phyloP scores from a whole-genome alignment of 1,140 invertebrate genomes.

The Antheraea mylitta region DNA sequence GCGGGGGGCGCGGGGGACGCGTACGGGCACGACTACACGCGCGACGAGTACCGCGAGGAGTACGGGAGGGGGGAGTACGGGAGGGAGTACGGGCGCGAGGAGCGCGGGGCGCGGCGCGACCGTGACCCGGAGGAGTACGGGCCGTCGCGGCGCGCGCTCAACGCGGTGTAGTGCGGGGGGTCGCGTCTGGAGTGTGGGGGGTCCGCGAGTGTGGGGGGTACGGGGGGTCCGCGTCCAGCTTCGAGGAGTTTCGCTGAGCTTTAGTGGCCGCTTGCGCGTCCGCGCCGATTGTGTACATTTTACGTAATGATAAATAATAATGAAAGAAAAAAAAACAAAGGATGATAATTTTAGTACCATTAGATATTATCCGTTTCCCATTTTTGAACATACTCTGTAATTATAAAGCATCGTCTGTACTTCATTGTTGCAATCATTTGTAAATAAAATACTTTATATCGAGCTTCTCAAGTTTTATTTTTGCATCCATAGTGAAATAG shows the following conservation, averaged over 20 bases:
- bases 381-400: conserved; percentile 77
- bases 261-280: conserved; percentile 50
- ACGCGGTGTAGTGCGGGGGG: conserved; percentile 56
- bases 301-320: conserved; percentile 21
- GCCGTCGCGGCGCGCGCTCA: conserved; percentile 69
- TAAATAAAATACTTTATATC: conserved; percentile 81
- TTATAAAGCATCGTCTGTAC: conserved; percentile 77
- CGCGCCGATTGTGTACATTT: conserved; percentile 62
- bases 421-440: conserved; percentile 80
- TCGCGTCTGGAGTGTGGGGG: no score
- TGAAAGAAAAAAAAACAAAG: not conserved
- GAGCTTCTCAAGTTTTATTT: conserved; percentile 23
- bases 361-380: conserved; percentile 75
- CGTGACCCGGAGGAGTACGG: conserved; percentile 70
- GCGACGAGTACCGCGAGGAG: conserved; percentile 38
- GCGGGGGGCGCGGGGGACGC: conserved; percentile 38
- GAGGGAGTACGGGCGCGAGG: conserved; percentile 26
- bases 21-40: conserved; percentile 57
- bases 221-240: conserved; percentile 29
- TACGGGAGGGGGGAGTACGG: conserved; percentile 46
- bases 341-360: conserved; percentile 69
- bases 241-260: conserved; percentile 57
- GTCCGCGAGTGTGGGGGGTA: not conserved
- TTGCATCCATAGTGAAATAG: no score
- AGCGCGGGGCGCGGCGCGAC: conserved; percentile 42